Evolutionary conservation across 2,888 invertebrate genomes (phyloP).

Genomic region (Hydrotaea cyrtoneurina): DNA sequence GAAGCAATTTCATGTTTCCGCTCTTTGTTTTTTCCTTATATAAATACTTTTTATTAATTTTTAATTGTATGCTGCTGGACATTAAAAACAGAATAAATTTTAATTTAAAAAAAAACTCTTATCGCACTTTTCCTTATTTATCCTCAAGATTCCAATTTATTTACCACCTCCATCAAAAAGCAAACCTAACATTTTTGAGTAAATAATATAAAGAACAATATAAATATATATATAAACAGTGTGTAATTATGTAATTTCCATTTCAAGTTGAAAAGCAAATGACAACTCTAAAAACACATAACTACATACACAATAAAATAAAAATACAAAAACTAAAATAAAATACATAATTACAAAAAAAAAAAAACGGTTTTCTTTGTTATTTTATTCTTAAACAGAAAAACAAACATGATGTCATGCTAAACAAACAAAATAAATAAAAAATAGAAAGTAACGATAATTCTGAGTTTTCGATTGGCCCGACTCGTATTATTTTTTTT

Average conservation of each 20-base stretch:
- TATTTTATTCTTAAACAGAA: constrained; percentile 65
- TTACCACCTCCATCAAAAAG: no score
- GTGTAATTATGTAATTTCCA: constrained; percentile 61
- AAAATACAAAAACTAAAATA: constrained; percentile 42
- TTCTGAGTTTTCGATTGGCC: constrained; percentile 52
- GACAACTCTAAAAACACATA: constrained; percentile 30
- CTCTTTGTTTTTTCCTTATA: constrained; percentile 12
- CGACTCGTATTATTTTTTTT: constrained; percentile 4
- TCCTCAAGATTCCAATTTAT: no score
- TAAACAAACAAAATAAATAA: constrained; percentile 41
- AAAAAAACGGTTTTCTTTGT: constrained; percentile 68
- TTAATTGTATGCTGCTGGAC: constrained; percentile 51
- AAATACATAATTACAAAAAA: constrained; percentile 51
- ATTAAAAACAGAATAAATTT: constrained; percentile 36
- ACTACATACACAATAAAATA: constrained; percentile 35
- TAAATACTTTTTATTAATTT: constrained; percentile 35
- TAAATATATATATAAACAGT: constrained; percentile 48
- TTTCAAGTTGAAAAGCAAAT: constrained; percentile 48
- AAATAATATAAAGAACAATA: constrained; percentile 40
- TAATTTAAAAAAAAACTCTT: neutral
- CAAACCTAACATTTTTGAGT: neutral
- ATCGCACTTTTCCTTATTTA: no score
- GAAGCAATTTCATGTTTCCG: constrained; percentile 9
- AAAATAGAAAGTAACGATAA: constrained; percentile 20
- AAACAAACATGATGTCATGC: constrained; percentile 54